A percentile compares a stretch with the other conserved stretches of the same genome.
Evolutionary conservation across 2,888 invertebrate genomes (phyloP).

Genomic region (Epistrophe eligans): DNA sequence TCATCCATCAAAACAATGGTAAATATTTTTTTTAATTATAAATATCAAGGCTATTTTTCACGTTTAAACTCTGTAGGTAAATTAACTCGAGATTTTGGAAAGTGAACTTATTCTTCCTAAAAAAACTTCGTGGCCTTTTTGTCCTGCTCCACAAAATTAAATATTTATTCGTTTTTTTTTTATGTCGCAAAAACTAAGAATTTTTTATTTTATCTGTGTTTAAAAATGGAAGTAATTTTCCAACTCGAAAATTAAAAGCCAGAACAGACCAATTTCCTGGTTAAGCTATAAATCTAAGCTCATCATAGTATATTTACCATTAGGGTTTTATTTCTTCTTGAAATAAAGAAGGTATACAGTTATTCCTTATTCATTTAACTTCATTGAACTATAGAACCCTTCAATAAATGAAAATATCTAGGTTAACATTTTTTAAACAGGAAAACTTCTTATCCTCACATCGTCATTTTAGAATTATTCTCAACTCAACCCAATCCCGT

Average conservation of each 20-base stretch:
- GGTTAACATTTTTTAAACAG: conserved; percentile 16
- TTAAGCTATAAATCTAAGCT: background rate
- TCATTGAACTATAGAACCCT: background rate
- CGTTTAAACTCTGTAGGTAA: too few species aligned
- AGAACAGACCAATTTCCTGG: background rate
- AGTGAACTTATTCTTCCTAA: too few species aligned
- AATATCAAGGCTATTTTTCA: too few species aligned
- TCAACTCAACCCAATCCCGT: background rate
- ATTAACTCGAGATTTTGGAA: too few species aligned
- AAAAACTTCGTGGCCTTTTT: too few species aligned
- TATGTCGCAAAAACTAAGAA: too few species aligned
- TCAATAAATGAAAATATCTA: conserved; percentile 18
- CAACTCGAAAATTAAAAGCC: too few species aligned
- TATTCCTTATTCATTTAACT: background rate
- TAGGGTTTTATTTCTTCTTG: background rate
- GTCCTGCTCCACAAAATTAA: too few species aligned
- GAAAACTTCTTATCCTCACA: conserved; percentile 8
- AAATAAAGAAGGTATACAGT: background rate
- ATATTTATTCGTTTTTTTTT: too few species aligned
- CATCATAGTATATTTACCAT: background rate
- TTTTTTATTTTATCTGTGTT: too few species aligned
- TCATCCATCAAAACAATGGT: too few species aligned
- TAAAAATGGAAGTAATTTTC: background rate
- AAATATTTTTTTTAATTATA: too few species aligned
- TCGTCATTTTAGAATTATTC: background rate